phyloP scores from a whole-genome alignment of 2,797 vertebrate species.

The Urosaurus nigricauda region DNA sequence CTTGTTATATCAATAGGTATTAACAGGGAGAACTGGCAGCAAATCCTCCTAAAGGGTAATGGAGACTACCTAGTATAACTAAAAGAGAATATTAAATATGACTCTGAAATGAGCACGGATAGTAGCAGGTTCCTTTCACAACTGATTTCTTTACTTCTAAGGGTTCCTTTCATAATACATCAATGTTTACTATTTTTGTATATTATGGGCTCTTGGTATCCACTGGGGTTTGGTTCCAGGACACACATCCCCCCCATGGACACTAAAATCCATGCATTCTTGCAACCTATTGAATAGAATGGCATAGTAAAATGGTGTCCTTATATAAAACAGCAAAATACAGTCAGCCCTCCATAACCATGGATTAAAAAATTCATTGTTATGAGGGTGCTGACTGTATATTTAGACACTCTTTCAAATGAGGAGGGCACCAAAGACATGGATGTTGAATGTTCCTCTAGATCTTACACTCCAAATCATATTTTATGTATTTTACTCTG shows the following conservation, averaged over 20 bases:
- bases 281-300: too few relatives aligned
- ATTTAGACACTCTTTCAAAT: neutral
- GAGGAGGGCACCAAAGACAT: neutral
- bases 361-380: too few relatives aligned
- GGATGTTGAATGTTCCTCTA: neutral
- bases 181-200: too few relatives aligned
- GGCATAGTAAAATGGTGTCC: too few relatives aligned
- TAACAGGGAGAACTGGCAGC: slow-evolving; percentile 51
- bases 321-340: too few relatives aligned
- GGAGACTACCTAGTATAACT: slow-evolving; percentile 36
- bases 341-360: too few relatives aligned
- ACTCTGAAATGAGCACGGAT: slow-evolving; percentile 6
- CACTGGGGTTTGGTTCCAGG: too few relatives aligned
- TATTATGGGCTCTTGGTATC: too few relatives aligned
- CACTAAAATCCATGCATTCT: too few relatives aligned
- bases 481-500: too few relatives aligned
- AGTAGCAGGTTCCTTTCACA: slow-evolving; percentile 19
- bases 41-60: slow-evolving; percentile 58
- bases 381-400: neutral
- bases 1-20: slow-evolving; percentile 55
- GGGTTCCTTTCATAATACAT: rapidly evolving
- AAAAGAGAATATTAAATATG: slow-evolving; percentile 36
- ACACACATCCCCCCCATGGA: too few relatives aligned
- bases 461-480: neutral
- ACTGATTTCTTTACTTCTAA: neutral